These are phyloP conservation scores for Sceloporus tristichus DNA, from an alignment of 2,113 vertebrate species.

Conservation along the genomic window DNA sequence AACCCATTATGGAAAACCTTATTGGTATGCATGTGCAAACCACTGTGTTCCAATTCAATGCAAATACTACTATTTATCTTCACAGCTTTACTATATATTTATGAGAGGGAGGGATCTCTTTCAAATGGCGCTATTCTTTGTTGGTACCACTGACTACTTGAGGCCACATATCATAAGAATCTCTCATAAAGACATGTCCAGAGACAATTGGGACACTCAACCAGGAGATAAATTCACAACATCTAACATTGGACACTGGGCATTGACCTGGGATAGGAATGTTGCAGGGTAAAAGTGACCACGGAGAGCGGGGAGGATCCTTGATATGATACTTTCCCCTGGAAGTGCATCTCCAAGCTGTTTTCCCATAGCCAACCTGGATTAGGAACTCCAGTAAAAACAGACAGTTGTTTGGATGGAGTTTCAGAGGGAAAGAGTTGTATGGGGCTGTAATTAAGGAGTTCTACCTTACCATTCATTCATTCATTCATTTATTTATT, in stretches of 20 bases:
- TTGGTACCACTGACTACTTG: not conserved
- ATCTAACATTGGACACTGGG: not conserved
- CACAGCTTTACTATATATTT: not conserved
- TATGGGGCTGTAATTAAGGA: no score
- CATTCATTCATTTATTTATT: no score
- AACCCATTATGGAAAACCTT: not conserved
- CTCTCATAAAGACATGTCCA: no score
- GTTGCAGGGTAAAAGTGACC: no score
- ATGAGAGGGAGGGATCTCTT: not conserved
- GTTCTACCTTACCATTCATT: no score
- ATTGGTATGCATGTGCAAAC: not conserved
- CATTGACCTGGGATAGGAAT: not conserved
- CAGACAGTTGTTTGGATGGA: not conserved
- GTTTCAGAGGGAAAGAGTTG: not conserved
- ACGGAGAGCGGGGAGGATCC: not conserved
- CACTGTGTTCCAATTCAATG: no score
- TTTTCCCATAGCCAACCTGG: not conserved
- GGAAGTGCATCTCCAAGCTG: not conserved
- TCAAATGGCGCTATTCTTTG: not conserved
- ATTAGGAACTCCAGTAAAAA: not conserved
- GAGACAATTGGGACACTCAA: not conserved
- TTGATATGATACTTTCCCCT: not conserved
- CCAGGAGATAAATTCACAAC: not conserved
- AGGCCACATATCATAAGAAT: no score
- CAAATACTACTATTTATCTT: not conserved